phyloP scores from a whole-genome alignment of 1,140 invertebrate species.

The Ericerus pela region DNA sequence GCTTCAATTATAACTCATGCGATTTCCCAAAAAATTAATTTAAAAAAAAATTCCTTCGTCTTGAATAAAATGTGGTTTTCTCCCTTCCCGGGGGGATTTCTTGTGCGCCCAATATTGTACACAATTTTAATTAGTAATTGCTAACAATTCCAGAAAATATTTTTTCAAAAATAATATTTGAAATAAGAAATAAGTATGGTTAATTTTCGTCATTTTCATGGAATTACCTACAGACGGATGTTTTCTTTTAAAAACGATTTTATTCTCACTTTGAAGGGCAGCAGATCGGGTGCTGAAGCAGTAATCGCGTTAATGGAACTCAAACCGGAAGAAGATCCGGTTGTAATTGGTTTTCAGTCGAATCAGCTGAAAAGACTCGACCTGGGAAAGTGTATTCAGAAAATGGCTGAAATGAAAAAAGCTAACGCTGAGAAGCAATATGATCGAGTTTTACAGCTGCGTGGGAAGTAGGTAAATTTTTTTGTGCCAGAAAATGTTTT shows the following conservation, averaged over 20 bases:
- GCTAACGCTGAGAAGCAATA: constrained; percentile 79
- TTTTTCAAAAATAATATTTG: too few relatives aligned
- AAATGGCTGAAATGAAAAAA: constrained; percentile 79
- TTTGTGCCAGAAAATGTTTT: background rate
- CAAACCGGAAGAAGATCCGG: constrained; percentile 74
- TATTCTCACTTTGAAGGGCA: constrained; percentile 49
- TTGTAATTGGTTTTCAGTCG: constrained; percentile 88
- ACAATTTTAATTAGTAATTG: too few relatives aligned
- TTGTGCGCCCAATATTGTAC: too few relatives aligned
- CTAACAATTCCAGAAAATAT: too few relatives aligned
- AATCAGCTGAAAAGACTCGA: constrained; percentile 93
- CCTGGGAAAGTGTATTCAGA: constrained; percentile 92
- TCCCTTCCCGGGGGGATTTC: too few relatives aligned
- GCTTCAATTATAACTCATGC: too few relatives aligned
- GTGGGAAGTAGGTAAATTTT: constrained; percentile 54
- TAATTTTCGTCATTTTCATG: background rate
- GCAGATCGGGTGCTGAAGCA: constrained; percentile 98
- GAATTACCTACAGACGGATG: background rate
- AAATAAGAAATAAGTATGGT: background rate
- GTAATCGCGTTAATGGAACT: constrained; percentile 96
- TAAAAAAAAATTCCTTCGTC: too few relatives aligned
- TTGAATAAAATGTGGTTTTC: too few relatives aligned
- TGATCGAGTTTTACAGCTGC: constrained; percentile 80
- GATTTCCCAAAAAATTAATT: too few relatives aligned
- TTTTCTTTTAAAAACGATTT: background rate